These are phyloP conservation scores for Minunthozetes semirufus DNA, from an alignment of 2,888 invertebrate species.

Conservation along the genomic window DNA sequence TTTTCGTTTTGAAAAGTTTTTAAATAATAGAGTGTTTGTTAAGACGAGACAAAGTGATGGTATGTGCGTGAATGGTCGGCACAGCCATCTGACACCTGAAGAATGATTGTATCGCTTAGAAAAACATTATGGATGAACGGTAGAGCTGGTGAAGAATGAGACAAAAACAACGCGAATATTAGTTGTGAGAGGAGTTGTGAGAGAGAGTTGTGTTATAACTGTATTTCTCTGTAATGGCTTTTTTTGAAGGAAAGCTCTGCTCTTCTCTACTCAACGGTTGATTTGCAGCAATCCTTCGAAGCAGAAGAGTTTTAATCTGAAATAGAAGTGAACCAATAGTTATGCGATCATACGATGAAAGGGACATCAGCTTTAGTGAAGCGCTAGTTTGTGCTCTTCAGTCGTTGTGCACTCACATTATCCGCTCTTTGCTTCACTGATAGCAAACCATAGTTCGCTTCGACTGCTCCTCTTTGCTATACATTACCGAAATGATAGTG, in stretches of 20 bases:
- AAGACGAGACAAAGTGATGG: not conserved
- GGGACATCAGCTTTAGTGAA: conserved; percentile 1
- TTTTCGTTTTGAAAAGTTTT: not conserved
- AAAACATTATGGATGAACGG: not conserved
- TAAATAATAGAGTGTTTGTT: not conserved
- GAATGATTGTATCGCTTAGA: conserved; percentile 3
- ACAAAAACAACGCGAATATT: conserved; percentile 6
- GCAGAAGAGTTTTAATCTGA: conserved; percentile 26
- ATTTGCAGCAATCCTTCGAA: conserved; percentile 5
- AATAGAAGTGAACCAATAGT: conserved; percentile 9
- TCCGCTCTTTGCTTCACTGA: conserved; percentile 17
- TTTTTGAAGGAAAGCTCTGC: conserved; percentile 13
- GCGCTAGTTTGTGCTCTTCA: not conserved
- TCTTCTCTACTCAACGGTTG: conserved; percentile 9
- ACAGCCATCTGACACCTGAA: conserved; percentile 14
- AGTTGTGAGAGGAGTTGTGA: not conserved
- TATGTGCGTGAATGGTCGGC: not conserved
- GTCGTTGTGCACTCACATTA: conserved; percentile 1
- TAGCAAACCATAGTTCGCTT: not conserved
- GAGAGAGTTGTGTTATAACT: not conserved
- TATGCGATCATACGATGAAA: conserved; percentile 10
- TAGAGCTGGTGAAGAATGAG: not conserved
- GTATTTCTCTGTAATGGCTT: conserved; percentile 4
- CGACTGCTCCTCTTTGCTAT: conserved; percentile 7
- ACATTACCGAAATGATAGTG: conserved; percentile 20